Evolutionary conservation across 2,888 invertebrate species (phyloP).

Genomic region (Theretra japonica): DNA sequence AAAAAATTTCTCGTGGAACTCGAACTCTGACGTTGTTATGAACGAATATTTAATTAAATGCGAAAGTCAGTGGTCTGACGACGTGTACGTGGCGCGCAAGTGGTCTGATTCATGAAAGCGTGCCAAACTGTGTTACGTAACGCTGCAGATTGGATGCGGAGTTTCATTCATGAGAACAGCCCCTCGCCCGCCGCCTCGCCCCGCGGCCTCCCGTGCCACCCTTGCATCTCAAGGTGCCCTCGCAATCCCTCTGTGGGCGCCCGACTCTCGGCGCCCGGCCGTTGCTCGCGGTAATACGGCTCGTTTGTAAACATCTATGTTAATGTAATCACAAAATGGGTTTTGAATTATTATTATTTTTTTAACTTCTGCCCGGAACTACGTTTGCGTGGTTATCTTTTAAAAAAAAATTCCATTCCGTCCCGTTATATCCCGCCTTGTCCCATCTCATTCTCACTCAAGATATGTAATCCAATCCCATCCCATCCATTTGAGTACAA

Average conservation of each 20-base stretch:
- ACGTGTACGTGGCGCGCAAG: conserved; percentile 2
- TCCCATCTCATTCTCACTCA: too few species aligned
- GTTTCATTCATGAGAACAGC: conserved; percentile 62
- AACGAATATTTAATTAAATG: conserved; percentile 4
- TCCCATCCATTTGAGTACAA: too few species aligned
- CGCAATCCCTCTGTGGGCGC: background rate
- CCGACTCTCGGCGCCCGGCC: background rate
- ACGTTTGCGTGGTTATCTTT: too few species aligned
- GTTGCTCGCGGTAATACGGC: background rate
- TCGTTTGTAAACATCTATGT: conserved; percentile 11
- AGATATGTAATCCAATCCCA: too few species aligned
- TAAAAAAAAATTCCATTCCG: too few species aligned
- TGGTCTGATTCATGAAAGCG: conserved; percentile 46
- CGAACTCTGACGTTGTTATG: background rate
- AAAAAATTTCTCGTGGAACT: too few species aligned
- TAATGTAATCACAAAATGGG: background rate
- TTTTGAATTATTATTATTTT: background rate
- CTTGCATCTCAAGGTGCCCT: conserved; percentile 9
- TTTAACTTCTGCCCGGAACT: too few species aligned
- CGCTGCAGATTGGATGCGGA: conserved; percentile 72
- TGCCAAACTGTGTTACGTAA: conserved; percentile 70
- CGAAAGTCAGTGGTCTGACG: conserved; percentile 5
- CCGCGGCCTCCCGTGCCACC: background rate
- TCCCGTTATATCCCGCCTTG: too few species aligned
- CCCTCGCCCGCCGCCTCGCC: conserved; percentile 33